Base-by-base conservation (phyloP, 2,797 vertebrate species). In the Hoplostethus mediterraneus region DNA sequence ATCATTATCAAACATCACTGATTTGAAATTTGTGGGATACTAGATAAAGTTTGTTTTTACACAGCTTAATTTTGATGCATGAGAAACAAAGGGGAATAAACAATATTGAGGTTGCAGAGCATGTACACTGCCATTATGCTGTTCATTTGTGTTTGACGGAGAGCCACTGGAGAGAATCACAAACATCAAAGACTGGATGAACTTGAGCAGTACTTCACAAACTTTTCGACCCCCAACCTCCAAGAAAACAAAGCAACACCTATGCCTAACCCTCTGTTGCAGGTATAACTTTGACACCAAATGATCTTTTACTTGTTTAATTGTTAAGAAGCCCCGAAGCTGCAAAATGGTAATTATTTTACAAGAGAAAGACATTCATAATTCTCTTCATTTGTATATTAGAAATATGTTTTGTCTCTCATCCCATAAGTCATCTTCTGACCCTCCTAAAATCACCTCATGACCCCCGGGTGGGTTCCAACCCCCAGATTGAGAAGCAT, bases 1-100 rank as follows among this genome's bases (percentile, higher is more conserved):
- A 89, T 87, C 82, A 85, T 89, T 89, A 89, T 81, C 77, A 83
- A 75, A 84, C 75, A 82, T 86, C 78, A 77, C 79, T 72, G 76
- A 89, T 89, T 71, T 66, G 42, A 75, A 85, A 79, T 86, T 63
- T 78, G 63, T 12, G 25, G 58, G 58, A 75, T 51, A 66, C 16
- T 30, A 82, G 56, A 74, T 80, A 64, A 80, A 80, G 67, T 80
- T 73, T 83, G 58, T 59, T 83, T 88, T 72, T 59, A 21, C 42
- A 40, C 33, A 5, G 25, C 63, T 72, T 77, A 79, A 88, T 89
- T 74, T 81, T 67, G 68, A 87, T 85, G 75, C 70, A 85, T 75
- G 79, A 65, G 33, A 61, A 54, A 52, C 59, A 51, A 63, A 65
- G 56, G 67, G 44, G 33, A 44, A 62, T 73, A 33, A 79, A 65